Evolutionary conservation across 2,888 invertebrate species (phyloP), one percentile per base, ranked within the genome.

Genomic region (Gasteruption jaculator): DNA sequence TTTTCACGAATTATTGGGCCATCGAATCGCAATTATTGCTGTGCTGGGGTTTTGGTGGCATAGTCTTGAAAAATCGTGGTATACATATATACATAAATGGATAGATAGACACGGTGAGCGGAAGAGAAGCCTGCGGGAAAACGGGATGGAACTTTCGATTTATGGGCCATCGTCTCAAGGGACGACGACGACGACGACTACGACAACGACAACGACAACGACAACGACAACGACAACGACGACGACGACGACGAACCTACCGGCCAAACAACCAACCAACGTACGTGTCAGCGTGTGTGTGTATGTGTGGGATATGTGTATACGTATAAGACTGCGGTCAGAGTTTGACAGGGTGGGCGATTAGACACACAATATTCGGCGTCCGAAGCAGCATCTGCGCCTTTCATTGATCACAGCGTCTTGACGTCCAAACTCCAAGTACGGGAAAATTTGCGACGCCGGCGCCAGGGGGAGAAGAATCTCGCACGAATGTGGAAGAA

Each of bases 281-380:
- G n/a, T n/a, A n/a, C n/a, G n/a, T n/a, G n/a, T n/a, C n/a, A n/a
- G n/a, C n/a, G n/a, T n/a, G n/a, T n/a, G n/a, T n/a, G n/a, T n/a
- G n/a, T n/a, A n/a, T n/a, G n/a, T 21, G 15, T 40, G 44, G 48
- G 52, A 43, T 30, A 44, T n/a, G n/a, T n/a, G n/a, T n/a, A n/a
- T n/a, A n/a, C n/a, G 48, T 41, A 50, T 42, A 40, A 42, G 47
- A 51, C 46, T 63, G 64, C 57, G 68, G 70, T 70, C 69, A 67
- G 60, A 69, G 63, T 65, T n/a, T n/a, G 69, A 69, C 68, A 67
- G 69, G 65, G 61, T 60, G 64, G 64, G 55, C 66, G 69, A 70
- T 70, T 70, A 70, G 65, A 61, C 64, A 64, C 61, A 64, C 68
- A 65, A 69, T 68, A 66, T 65, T 66, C 61, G 50, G 58, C 58